phyloP scores from a whole-genome alignment of 2,888 invertebrate genomes.

The Schizotus pectinicornis region DNA sequence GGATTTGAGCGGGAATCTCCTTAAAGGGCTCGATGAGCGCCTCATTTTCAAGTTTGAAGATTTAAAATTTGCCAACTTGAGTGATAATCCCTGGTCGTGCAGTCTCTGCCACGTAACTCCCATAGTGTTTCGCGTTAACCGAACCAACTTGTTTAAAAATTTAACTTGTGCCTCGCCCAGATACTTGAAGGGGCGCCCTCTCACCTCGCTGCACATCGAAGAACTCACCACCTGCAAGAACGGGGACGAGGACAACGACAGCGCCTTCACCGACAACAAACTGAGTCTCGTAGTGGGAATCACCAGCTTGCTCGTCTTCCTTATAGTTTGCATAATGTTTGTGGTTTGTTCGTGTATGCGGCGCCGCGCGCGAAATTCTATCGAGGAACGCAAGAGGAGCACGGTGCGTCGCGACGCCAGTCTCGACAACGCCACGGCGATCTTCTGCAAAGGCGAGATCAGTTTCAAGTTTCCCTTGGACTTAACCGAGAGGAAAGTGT shows the following conservation, averaged over 20 bases:
- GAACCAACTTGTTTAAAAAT: constrained; percentile 62
- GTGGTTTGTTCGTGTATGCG: constrained; percentile 71
- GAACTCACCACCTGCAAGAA: constrained; percentile 60
- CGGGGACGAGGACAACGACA: constrained; percentile 57
- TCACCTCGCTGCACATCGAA: constrained; percentile 53
- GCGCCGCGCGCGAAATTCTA: constrained; percentile 69
- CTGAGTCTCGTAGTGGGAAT: constrained; percentile 62
- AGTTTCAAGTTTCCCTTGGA: constrained; percentile 66
- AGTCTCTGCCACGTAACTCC: constrained; percentile 68
- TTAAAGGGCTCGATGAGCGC: constrained; percentile 67
- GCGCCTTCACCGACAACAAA: constrained; percentile 55
- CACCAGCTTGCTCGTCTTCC: constrained; percentile 58
- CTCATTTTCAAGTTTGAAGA: constrained; percentile 66
- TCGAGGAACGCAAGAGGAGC: constrained; percentile 48
- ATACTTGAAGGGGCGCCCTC: constrained; percentile 60
- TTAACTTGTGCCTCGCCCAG: constrained; percentile 67
- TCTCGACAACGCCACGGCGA: constrained; percentile 55
- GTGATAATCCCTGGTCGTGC: constrained; percentile 73
- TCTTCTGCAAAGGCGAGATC: constrained; percentile 61
- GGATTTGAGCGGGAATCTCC: constrained; percentile 76
- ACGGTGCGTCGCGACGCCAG: constrained; percentile 43
- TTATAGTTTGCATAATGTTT: constrained; percentile 58
- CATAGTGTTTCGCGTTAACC: constrained; percentile 64
- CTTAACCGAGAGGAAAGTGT: constrained; percentile 55
- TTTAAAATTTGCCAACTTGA: constrained; percentile 62